Percentiles rank a stretch among this genome's conserved stretches.
phyloP scores from a whole-genome alignment of 2,113 vertebrate genomes.

The Aegithalos caudatus region DNA sequence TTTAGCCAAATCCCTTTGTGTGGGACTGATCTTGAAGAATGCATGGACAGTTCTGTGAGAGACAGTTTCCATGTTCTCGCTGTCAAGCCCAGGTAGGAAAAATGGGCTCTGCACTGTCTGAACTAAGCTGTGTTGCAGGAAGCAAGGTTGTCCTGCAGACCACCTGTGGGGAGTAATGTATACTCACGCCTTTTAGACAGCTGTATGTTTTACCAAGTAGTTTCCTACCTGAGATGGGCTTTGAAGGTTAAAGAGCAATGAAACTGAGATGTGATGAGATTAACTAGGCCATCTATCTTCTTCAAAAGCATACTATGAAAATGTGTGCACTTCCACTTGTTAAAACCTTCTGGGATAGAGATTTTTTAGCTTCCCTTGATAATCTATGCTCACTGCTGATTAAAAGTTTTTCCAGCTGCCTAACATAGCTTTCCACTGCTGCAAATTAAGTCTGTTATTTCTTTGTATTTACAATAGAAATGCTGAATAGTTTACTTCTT shows the following conservation, averaged over 20 bases:
- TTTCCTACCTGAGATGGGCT: not conserved
- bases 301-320: not conserved
- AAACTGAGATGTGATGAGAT: not conserved
- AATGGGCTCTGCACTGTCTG: not conserved
- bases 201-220: rapidly evolving
- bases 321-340: not conserved
- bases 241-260: not conserved
- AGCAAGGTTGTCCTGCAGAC: not conserved
- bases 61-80: not conserved
- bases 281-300: not conserved
- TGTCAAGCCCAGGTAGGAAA: not conserved
- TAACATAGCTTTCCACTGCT: not conserved
- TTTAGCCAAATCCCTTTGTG: not conserved
- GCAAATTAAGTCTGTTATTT: not conserved
- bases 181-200: not conserved
- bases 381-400: not conserved
- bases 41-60: not conserved
- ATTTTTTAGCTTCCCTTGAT: not conserved
- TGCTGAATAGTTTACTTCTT: not conserved
- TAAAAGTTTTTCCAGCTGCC: not conserved
- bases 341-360: not conserved
- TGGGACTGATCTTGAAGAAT: not conserved
- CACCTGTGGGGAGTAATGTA: rapidly evolving
- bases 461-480: not conserved
- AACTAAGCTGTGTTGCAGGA: not conserved